A percentile compares a stretch with the other conserved stretches of the same genome.
Conservation (phyloP, 2,113 vertebrate species). For the Mormyrus iriodes region DNA sequence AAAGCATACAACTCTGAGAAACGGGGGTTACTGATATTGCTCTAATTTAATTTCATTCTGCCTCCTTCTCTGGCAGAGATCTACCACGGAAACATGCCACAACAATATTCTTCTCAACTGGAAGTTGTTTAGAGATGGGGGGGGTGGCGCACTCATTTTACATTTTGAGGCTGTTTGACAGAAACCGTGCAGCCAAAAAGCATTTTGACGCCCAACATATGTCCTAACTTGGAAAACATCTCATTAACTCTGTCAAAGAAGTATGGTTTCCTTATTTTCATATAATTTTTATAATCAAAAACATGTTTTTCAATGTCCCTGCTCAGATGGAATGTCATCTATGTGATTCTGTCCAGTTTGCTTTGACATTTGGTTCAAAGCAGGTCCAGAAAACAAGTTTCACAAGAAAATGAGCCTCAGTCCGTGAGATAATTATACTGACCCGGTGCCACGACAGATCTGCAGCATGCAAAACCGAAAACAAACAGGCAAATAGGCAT, state of each 20-base stretch:
- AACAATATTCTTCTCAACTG: background rate
- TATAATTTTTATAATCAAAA: conserved; percentile 27
- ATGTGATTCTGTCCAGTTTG: conserved; percentile 9
- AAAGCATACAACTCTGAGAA: background rate
- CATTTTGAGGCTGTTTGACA: background rate
- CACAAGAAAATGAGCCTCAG: conserved; percentile 23
- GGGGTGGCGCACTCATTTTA: background rate
- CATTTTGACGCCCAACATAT: conserved; percentile 28
- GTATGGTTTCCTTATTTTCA: conserved; percentile 3
- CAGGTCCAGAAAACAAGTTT: conserved; percentile 12
- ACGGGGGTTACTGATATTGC: background rate
- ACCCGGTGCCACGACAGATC: conserved; percentile 6
- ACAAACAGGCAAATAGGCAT: background rate
- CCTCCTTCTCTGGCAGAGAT: background rate
- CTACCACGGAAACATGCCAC: background rate
- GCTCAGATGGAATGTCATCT: conserved; percentile 17
- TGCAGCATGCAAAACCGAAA: background rate
- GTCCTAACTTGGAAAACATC: conserved; percentile 15
- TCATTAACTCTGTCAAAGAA: conserved; percentile 22
- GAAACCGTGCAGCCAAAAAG: conserved; percentile 4
- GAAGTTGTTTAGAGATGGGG: background rate
- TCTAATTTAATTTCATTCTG: background rate
- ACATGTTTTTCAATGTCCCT: conserved; percentile 21
- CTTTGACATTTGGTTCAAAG: conserved; percentile 21
- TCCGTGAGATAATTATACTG: conserved; percentile 21